Base-by-base conservation (phyloP, 2,113 vertebrate species). In the Echinops telfairi region DNA sequence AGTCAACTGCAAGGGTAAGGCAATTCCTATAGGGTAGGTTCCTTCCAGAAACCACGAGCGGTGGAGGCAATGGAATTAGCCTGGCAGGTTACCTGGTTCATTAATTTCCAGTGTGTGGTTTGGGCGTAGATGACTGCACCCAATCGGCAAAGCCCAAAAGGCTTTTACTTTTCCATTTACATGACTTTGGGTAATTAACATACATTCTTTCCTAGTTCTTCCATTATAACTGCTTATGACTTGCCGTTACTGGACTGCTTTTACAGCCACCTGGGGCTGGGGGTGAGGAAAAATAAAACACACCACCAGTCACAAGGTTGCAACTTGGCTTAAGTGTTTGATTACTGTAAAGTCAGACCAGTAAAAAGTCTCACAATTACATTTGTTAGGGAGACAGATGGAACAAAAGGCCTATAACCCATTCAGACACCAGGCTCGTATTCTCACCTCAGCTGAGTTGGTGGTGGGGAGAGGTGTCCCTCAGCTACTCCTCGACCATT, bases 1-100 rank as follows among this genome's bases (percentile, higher is more conserved):
- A 98, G 97, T 95, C 76, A 87, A 16, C 98, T 99, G 87, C 99
- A 99, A 96, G 98, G 98, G 99, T 99, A 98, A 97, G 97, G 53
- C 36, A 75, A 89, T 31, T 75, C 29, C 64, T 77, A 31, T n/a
- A 29, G 4, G 5, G 20, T 3, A 91, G 57, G 86, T 3, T 60
- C 20, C 80, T 93, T 89, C 71, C n/a, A 90, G 76, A 75, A 88
- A 83, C 6, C 68, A 79, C 3, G 31, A 0, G 0, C 47, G n/a
- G 68, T 43, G 57, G 36, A 60, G 57, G 87, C 66, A 43, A 88
- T 62, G 27, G 47, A 82, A 83, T 66, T 88, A 87, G 77, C 36
- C n/a, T 88, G 57, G 38, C 12, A 64, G 47, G 47, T 93, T 86
- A 91, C 36, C 60, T 66, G 31, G 29, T 89, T 92, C 47, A 93